Evolutionary conservation across 2,797 vertebrate species (phyloP).

Genomic region (Jordanella pulchra): DNA sequence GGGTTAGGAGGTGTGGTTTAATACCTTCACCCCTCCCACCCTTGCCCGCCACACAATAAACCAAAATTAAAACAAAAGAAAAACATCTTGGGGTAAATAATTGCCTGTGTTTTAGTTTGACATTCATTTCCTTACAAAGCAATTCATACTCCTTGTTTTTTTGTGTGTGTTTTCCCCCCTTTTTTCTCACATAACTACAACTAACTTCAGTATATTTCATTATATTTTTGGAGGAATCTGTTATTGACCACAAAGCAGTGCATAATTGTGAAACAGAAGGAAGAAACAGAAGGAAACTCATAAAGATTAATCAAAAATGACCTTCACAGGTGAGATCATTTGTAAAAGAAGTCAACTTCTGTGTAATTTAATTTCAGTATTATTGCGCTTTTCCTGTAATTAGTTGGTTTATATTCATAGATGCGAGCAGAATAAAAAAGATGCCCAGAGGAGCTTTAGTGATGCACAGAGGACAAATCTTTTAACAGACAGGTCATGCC

Average conservation of each 20-base stretch:
- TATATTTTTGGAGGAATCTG: neutral
- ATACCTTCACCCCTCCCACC: constrained; percentile 30
- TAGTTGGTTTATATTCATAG: neutral
- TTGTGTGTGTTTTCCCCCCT: too few species aligned
- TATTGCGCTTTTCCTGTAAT: neutral
- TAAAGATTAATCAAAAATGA: neutral
- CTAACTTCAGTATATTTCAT: neutral
- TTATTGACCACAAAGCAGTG: neutral
- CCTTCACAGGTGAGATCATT: neutral
- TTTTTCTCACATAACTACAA: neutral
- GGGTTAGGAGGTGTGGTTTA: constrained; percentile 61
- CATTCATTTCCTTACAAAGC: too few species aligned
- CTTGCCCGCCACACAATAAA: neutral
- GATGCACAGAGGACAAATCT: neutral
- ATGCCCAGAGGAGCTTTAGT: neutral
- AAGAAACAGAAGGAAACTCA: neutral
- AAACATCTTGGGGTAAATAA: neutral
- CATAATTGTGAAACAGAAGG: neutral
- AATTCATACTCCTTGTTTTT: too few species aligned
- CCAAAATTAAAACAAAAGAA: neutral
- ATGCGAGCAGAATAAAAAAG: neutral
- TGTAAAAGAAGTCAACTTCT: neutral
- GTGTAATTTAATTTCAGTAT: neutral
- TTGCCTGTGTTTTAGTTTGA: neutral
- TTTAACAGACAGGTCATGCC: neutral